phyloP scores from a whole-genome alignment of 2,113 vertebrate genomes.

The Struthio camelus region DNA sequence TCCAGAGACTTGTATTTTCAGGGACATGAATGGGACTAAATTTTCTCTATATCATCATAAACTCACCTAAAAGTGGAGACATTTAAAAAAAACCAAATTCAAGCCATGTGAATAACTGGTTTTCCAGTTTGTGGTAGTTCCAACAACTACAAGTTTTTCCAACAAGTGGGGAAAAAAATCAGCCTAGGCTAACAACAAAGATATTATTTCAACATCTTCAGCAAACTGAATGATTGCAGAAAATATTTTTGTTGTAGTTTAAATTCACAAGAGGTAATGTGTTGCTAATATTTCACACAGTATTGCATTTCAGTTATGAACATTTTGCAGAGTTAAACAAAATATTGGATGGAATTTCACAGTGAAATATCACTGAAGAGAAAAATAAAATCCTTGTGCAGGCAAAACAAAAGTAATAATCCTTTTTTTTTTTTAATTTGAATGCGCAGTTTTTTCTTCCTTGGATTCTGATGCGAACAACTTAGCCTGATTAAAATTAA shows the following conservation, averaged over 20 bases:
- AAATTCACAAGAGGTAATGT: background rate
- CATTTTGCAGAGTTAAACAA: conserved; percentile 3
- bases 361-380: background rate
- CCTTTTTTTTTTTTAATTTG: background rate
- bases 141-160: background rate
- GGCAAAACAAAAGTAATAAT: background rate
- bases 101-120: background rate
- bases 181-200: background rate
- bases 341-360: background rate
- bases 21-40: background rate
- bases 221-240: background rate
- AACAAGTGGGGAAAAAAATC: background rate
- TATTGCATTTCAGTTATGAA: background rate
- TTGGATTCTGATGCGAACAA: background rate
- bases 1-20: background rate
- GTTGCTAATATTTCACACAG: background rate
- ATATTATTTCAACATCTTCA: background rate
- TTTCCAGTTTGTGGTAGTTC: background rate
- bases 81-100: background rate
- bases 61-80: background rate
- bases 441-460: background rate
- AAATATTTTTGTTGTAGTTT: background rate
- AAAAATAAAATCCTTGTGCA: background rate
- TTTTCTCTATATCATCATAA: background rate
- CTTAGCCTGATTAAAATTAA: background rate